Percentiles rank a stretch among this genome's conserved stretches.
phyloP scores from a whole-genome alignment of 2,113 vertebrate species.

The Strix aluco region DNA sequence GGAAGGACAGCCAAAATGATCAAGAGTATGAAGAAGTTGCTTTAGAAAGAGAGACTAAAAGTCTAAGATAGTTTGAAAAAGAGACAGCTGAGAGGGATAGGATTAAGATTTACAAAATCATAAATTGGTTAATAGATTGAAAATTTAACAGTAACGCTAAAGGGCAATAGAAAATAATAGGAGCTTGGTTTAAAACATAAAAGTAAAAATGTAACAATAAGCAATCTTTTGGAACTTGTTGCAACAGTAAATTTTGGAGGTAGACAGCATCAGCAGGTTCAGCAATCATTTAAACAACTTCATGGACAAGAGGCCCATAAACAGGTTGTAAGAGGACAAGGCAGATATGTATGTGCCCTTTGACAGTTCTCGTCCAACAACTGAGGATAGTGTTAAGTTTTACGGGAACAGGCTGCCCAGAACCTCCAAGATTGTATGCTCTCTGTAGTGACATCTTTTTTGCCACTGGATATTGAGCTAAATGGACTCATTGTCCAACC shows the following conservation, averaged over 20 bases:
- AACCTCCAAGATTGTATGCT: background rate
- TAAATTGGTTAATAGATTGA: background rate
- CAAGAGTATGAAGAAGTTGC: background rate
- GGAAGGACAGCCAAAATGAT: background rate
- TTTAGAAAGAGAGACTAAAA: background rate
- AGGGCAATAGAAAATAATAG: background rate
- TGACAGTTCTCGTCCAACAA: background rate
- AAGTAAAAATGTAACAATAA: background rate
- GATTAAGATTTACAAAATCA: background rate
- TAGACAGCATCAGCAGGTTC: background rate
- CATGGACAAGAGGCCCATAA: background rate
- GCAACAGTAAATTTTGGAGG: background rate
- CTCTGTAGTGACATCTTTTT: background rate
- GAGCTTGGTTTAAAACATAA: background rate
- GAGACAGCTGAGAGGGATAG: background rate
- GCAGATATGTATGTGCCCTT: background rate
- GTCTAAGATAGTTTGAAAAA: background rate
- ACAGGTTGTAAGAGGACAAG: background rate
- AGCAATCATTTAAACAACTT: background rate
- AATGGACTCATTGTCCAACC: background rate
- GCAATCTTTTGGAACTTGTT: background rate
- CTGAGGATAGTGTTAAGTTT: background rate
- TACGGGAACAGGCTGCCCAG: background rate
- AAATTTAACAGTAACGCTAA: background rate
- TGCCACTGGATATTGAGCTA: background rate